phyloP scores from a whole-genome alignment of 2,797 vertebrate species.

The Strix occidentalis region DNA sequence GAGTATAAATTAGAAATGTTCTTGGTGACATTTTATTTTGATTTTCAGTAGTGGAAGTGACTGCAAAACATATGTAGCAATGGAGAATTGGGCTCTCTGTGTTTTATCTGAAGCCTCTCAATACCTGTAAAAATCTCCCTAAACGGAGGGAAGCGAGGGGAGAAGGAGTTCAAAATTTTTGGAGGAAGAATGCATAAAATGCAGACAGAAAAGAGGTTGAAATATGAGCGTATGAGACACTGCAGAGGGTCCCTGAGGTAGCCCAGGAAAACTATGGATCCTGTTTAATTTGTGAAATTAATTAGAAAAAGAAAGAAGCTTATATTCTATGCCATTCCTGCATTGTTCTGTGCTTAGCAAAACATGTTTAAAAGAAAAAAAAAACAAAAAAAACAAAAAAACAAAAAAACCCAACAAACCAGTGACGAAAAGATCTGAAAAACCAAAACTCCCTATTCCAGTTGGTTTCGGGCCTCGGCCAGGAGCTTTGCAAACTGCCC shows the following conservation, averaged over 20 bases:
- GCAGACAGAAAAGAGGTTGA: slow-evolving; percentile 34
- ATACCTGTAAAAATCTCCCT: not conserved
- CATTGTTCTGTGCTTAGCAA: not conserved
- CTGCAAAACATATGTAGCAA: not conserved
- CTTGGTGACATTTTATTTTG: not conserved
- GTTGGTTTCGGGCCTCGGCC: not conserved
- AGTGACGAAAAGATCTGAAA: not conserved
- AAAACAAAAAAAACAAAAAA: too few relatives aligned
- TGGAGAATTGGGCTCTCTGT: not conserved
- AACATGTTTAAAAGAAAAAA: not conserved
- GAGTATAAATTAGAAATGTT: not conserved
- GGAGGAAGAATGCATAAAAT: slow-evolving; percentile 44
- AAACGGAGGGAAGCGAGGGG: not conserved
- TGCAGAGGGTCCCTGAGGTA: slow-evolving; percentile 30
- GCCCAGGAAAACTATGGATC: slow-evolving; percentile 36
- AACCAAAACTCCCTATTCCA: not conserved
- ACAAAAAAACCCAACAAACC: not conserved
- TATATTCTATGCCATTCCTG: not conserved
- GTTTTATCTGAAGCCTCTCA: not conserved
- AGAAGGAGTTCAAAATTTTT: not conserved
- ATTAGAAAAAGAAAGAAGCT: slow-evolving; percentile 34
- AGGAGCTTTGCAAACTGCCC: not conserved
- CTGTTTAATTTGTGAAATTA: slow-evolving; percentile 39
- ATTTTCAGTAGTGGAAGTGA: not conserved
- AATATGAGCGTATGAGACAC: slow-evolving; percentile 26